Evolutionary conservation across 2,113 vertebrate species (phyloP).

Genomic region (Peromyscus polionotus): DNA sequence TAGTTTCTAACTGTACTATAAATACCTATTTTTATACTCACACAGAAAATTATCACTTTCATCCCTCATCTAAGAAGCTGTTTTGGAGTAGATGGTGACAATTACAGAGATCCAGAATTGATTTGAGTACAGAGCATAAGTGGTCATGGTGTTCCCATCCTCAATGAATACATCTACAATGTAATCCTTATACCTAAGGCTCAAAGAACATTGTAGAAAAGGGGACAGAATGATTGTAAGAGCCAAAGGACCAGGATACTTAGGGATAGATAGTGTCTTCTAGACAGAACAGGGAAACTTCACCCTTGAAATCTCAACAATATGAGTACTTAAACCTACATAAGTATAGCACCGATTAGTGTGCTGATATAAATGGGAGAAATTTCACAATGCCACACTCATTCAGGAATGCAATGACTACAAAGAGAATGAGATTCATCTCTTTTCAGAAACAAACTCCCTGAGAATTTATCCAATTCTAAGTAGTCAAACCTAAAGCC

Average conservation of each 20-base stretch:
- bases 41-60: neutral
- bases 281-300: neutral
- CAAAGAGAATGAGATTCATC: neutral
- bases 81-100: neutral
- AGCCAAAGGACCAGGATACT: neutral
- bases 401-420: neutral
- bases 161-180: neutral
- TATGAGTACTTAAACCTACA: neutral
- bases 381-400: neutral
- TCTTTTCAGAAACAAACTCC: neutral
- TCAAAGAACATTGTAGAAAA: neutral
- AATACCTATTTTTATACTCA: neutral
- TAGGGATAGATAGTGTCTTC: neutral
- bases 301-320: neutral
- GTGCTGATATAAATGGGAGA: neutral
- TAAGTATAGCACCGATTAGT: neutral
- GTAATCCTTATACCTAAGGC: neutral
- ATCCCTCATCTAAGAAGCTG: neutral
- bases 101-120: neutral
- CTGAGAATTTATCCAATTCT: neutral
- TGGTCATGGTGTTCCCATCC: neutral
- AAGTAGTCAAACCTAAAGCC: neutral
- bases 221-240: neutral
- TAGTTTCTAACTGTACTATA: neutral
- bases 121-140: neutral